Conservation (phyloP, 37 sponge, comb jelly and placozoan genomes). For the Oopsacas minuta region DNA sequence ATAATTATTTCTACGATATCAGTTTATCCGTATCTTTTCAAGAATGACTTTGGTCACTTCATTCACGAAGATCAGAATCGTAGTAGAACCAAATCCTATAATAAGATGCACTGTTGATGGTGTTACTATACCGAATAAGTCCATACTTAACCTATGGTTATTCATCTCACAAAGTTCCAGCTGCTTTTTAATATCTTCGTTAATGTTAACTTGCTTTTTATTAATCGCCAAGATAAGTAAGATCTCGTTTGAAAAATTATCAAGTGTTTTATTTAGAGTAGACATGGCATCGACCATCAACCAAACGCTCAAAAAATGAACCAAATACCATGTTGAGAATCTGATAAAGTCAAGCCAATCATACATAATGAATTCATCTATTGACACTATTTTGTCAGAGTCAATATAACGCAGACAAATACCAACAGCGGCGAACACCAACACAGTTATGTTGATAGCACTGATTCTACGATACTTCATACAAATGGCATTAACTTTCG, state of each 20-base stretch:
- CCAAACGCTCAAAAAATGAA: not conserved
- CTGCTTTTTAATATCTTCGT: not conserved
- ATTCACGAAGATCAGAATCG: not conserved
- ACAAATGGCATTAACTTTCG: not conserved
- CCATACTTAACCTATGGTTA: not conserved
- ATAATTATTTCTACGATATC: too few species aligned
- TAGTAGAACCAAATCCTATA: not conserved
- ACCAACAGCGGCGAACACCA: not conserved
- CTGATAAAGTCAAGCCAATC: not conserved
- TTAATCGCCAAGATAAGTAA: not conserved
- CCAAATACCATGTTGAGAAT: not conserved
- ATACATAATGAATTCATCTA: not conserved
- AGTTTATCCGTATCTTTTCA: too few species aligned
- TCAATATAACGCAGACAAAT: not conserved
- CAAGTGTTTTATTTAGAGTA: not conserved
- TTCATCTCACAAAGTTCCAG: not conserved
- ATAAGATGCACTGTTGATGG: not conserved
- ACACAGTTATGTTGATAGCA: not conserved
- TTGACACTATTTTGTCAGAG: not conserved
- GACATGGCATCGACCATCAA: not conserved
- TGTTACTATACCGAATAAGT: not conserved
- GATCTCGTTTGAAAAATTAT: not conserved
- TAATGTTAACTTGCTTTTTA: not conserved
- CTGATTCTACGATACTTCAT: not conserved
- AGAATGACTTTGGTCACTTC: too few species aligned